phyloP scores from a whole-genome alignment of 2,797 vertebrate genomes.

The Tympanoctomys barrerae region DNA sequence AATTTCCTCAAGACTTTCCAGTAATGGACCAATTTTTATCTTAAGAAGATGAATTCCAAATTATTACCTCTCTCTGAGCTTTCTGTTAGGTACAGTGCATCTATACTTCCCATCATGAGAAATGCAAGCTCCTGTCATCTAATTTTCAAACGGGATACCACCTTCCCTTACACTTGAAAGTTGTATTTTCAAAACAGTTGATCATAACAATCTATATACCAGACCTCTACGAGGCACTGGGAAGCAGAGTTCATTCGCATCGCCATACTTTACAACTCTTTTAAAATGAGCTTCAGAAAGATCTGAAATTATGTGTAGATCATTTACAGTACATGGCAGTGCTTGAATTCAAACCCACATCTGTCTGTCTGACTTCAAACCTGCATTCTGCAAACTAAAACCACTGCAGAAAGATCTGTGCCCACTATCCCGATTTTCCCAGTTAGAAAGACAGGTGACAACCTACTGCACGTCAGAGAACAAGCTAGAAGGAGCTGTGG shows the following conservation, averaged over 20 bases:
- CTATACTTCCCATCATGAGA: conserved; percentile 23
- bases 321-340: not conserved
- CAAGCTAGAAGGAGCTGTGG: not conserved
- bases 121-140: conserved; percentile 57
- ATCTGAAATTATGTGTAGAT: conserved; percentile 6
- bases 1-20: conserved; percentile 56
- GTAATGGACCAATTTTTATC: conserved; percentile 68
- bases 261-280: not conserved
- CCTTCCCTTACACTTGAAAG: conserved; percentile 18
- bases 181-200: conserved; percentile 46
- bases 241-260: not conserved
- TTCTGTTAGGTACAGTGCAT: not conserved
- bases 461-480: not conserved
- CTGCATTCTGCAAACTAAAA: not conserved
- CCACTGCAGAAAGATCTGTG: not conserved
- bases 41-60: conserved; percentile 72
- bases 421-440: not conserved
- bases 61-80: conserved; percentile 55
- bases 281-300: conserved; percentile 37
- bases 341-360: not conserved
- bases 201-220: conserved; percentile 15
- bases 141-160: conserved; percentile 66
- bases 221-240: not conserved
- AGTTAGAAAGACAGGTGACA: not conserved
- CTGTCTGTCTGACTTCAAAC: not conserved